These are phyloP conservation scores for Tenthredo livida DNA, from an alignment of 2,888 invertebrate species.

Conservation along the genomic window DNA sequence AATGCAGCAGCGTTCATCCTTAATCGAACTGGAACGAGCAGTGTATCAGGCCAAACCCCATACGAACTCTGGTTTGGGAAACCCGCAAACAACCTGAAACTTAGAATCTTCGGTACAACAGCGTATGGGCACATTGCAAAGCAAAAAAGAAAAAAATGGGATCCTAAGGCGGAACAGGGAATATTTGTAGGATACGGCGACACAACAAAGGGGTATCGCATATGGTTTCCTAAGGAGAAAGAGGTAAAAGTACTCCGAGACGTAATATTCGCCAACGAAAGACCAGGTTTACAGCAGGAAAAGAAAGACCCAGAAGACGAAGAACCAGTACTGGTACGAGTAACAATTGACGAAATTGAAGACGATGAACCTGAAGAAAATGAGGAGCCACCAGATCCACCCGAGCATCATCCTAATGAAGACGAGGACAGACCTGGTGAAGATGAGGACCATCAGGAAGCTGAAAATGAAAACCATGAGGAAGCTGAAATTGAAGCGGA, in stretches of 20 bases:
- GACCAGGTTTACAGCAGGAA: not conserved
- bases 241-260: conserved; percentile 49
- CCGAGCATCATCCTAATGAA: too few species aligned
- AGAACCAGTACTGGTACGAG: not conserved
- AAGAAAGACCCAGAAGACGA: conserved; percentile 24
- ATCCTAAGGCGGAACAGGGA: conserved; percentile 58
- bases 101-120: conserved; percentile 63
- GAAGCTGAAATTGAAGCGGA: too few species aligned
- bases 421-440: too few species aligned
- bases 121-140: conserved; percentile 70
- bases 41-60: conserved; percentile 62
- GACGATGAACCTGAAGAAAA: too few species aligned
- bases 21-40: conserved; percentile 68
- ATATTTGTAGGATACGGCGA: conserved; percentile 67
- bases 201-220: conserved; percentile 66
- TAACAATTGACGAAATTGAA: too few species aligned
- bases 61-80: conserved; percentile 67
- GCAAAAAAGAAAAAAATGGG: conserved; percentile 61
- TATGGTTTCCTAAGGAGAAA: conserved; percentile 58
- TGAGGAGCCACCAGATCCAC: too few species aligned
- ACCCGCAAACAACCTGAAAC: conserved; percentile 40
- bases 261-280: conserved; percentile 48
- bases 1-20: conserved; percentile 70
- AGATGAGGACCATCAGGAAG: too few species aligned
- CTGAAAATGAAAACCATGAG: too few species aligned